Evolutionary conservation across 2,888 invertebrate species (phyloP), one percentile per base, ranked within the genome.

Genomic region (Augiades crinisus): DNA sequence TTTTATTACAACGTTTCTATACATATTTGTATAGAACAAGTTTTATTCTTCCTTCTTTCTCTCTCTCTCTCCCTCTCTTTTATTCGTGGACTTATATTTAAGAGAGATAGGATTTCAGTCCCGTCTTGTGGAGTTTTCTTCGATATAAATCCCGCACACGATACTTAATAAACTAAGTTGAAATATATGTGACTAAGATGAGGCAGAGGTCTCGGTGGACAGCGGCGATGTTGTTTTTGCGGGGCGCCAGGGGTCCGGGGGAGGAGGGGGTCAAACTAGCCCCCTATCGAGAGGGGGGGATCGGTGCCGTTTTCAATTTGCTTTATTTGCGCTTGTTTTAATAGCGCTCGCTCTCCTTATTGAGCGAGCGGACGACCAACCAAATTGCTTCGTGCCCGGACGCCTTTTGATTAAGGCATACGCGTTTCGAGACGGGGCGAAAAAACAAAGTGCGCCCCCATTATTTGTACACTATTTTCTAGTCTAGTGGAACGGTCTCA

Each of bases 241-340:
- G 69, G 75, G 75, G 73, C 54, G 56, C 63, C 60, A 64, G 58
- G 64, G 60, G 54, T 65, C 52, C 57, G 53, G 57, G 53, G 53
- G 53, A 59, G 58, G 60, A 59, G 61, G 58, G 60, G 59, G 61
- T 59, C 60, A 62, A 63, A 68, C 67, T 66, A 68, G 68, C 76
- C 72, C 73, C 74, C 77, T 65, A 49, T 41, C 47, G 47, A 60
- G 61, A 62, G 61, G 66, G 73, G 73, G 70, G 75, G 65, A 68
- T 63, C 71, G 77, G 81, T 81, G 74, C 78, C 83, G 77, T 84
- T 87, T 88, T 88, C 87, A 88, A 88, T 88, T 87, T 87, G 83
- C 81, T 86, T 84, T 88, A 86, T 88, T 88, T 88, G 85, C 80
- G 78, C 83, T 83, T 86, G 88, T 87, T 88, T 89, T 87, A 88